phyloP scores from a whole-genome alignment of 2,888 invertebrate genomes.

The Baccha elongata region DNA sequence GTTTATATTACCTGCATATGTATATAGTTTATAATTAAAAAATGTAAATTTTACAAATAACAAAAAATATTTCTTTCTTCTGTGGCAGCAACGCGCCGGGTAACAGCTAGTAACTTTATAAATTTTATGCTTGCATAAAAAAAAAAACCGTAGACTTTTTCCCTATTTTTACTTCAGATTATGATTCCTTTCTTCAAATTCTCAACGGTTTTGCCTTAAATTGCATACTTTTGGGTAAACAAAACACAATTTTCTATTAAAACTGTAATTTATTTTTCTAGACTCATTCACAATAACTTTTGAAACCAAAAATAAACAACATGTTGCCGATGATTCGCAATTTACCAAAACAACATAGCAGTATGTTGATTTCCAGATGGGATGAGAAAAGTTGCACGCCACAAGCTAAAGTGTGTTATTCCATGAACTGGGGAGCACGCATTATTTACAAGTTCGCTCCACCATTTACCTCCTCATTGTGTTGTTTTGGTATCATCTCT shows the following conservation, averaged over 20 bases:
- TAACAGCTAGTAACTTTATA: too few species aligned
- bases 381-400: background rate
- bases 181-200: too few species aligned
- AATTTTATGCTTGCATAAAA: too few species aligned
- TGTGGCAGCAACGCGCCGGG: too few species aligned
- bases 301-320: background rate
- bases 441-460: background rate
- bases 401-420: background rate
- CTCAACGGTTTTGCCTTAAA: background rate
- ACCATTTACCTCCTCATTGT: conserved; percentile 15
- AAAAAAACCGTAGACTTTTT: too few species aligned
- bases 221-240: conserved; percentile 35
- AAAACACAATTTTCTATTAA: background rate
- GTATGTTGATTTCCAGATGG: background rate
- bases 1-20: too few species aligned
- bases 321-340: conserved; percentile 4
- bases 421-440: background rate
- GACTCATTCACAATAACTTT: conserved; percentile 35
- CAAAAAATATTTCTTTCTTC: too few species aligned
- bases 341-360: background rate
- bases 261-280: background rate
- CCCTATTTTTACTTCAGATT: too few species aligned
- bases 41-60: too few species aligned
- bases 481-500: conserved; percentile 1
- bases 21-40: too few species aligned